Percentiles rank a stretch among this genome's conserved stretches.
These are phyloP conservation scores for Drosophila rhopaloa DNA, from an alignment of 1,140 invertebrate species.

Conservation along the genomic window DNA sequence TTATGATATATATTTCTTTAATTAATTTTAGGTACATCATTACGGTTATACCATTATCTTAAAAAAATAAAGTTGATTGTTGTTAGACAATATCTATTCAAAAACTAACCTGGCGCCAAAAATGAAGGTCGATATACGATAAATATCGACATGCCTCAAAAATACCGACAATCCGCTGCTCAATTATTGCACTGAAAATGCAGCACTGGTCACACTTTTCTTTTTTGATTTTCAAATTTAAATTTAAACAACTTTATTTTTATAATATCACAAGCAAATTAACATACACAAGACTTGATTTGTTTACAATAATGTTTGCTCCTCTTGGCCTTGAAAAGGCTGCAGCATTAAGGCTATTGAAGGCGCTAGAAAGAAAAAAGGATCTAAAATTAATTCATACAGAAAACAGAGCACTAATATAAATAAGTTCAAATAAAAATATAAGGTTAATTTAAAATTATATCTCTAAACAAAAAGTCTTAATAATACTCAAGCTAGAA, in stretches of 20 bases:
- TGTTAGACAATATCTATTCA: too few species aligned
- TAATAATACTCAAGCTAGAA: conserved; percentile 83
- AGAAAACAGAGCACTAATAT: neutral
- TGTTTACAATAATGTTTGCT: conserved; percentile 38
- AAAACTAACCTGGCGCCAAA: too few species aligned
- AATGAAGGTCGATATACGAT: too few species aligned
- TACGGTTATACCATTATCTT: too few species aligned
- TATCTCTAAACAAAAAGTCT: conserved; percentile 26
- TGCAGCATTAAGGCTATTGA: conserved; percentile 37
- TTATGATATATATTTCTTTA: too few species aligned
- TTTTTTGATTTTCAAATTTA: conserved; percentile 1
- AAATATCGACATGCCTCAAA: too few species aligned
- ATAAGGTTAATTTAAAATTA: neutral
- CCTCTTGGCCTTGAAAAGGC: neutral
- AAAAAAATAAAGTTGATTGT: too few species aligned
- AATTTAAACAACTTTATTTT: conserved; percentile 57
- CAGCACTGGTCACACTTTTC: conserved; percentile 42
- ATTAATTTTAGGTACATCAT: too few species aligned
- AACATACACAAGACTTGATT: conserved; percentile 42
- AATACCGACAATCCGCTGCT: too few species aligned
- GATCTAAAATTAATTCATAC: neutral
- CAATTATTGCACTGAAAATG: too few species aligned
- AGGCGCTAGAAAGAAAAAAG: conserved; percentile 62
- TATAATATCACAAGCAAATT: conserved; percentile 69
- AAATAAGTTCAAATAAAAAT: conserved; percentile 9